Evolutionary conservation across 2,888 invertebrate species (phyloP).

Genomic region (Unio delphinus): DNA sequence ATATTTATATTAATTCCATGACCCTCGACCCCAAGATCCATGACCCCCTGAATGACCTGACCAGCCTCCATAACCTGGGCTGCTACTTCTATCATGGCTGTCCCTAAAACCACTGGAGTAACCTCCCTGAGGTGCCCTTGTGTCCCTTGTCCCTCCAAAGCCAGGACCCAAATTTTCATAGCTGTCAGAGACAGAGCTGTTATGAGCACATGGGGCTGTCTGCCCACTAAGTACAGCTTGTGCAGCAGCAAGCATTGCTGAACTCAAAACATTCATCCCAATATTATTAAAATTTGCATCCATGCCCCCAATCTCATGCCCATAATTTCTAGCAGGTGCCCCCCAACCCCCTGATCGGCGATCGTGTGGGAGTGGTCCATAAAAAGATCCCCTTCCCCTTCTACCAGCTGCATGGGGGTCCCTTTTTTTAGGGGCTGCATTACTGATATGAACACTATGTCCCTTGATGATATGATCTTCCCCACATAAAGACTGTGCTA

Average conservation of each 20-base stretch:
- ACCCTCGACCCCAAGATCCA: no score
- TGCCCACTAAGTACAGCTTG: constrained; percentile 59
- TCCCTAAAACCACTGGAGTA: constrained; percentile 12
- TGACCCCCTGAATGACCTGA: no score
- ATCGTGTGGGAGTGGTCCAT: background rate
- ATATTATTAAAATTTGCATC: constrained; percentile 41
- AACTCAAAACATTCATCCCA: constrained; percentile 61
- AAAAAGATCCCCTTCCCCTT: constrained; percentile 7
- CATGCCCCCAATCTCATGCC: constrained; percentile 8
- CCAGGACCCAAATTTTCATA: constrained; percentile 32
- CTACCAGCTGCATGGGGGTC: constrained; percentile 3
- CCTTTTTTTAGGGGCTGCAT: constrained; percentile 66
- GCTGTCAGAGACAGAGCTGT: constrained; percentile 12
- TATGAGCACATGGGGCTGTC: constrained; percentile 1
- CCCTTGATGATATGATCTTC: constrained; percentile 95
- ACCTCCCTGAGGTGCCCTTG: no score
- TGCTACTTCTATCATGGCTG: constrained; percentile 16
- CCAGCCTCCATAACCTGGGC: constrained; percentile 16
- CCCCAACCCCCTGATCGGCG: constrained; percentile 6
- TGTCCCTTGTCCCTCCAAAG: constrained; percentile 36
- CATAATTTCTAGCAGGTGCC: constrained; percentile 6
- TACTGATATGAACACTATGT: constrained; percentile 77
- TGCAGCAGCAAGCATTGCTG: constrained; percentile 63
- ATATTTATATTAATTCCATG: no score
- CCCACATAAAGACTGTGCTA: constrained; percentile 90